Percentiles rank a stretch among this genome's conserved stretches.
These are phyloP conservation scores for Acleris holmiana DNA, from an alignment of 2,888 invertebrate genomes.

Conservation along the genomic window DNA sequence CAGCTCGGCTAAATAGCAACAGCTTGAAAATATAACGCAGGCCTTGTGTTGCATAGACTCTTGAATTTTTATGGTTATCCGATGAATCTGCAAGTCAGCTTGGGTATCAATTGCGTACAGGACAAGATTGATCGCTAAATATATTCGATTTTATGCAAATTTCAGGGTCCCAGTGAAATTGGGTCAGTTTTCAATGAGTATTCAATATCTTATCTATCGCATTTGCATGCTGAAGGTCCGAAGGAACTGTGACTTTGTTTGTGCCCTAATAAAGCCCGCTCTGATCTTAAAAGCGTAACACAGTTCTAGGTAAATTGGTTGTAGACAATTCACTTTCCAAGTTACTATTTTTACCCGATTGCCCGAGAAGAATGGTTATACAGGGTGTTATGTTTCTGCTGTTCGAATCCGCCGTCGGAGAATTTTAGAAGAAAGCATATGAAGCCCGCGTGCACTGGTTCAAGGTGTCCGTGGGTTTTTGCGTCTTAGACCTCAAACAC, in stretches of 20 bases:
- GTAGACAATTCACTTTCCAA: too few species aligned
- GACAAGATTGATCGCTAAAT: conserved; percentile 22
- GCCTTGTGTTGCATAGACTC: conserved; percentile 3
- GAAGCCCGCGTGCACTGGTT: too few species aligned
- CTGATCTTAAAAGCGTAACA: background rate
- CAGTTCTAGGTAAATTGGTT: too few species aligned
- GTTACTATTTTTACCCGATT: too few species aligned
- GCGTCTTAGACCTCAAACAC: too few species aligned
- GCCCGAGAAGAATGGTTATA: too few species aligned
- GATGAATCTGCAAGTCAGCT: conserved; percentile 27
- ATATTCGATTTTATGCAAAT: conserved; percentile 30
- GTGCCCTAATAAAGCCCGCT: background rate
- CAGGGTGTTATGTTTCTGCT: too few species aligned
- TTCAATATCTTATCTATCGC: conserved; percentile 18
- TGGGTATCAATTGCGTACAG: conserved; percentile 2
- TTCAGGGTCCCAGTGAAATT: conserved; percentile 19
- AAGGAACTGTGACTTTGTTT: background rate
- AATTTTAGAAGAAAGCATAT: too few species aligned
- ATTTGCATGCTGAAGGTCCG: conserved; percentile 16
- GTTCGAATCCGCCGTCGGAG: too few species aligned
- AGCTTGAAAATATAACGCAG: conserved; percentile 12
- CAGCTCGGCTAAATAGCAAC: background rate
- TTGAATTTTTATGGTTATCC: conserved; percentile 19
- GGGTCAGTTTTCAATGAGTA: conserved; percentile 30
- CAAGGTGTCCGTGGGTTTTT: too few species aligned